Evolutionary conservation across 1,140 invertebrate species (phyloP), one percentile per base, ranked within the genome.

Genomic region (Tribolium madens): DNA sequence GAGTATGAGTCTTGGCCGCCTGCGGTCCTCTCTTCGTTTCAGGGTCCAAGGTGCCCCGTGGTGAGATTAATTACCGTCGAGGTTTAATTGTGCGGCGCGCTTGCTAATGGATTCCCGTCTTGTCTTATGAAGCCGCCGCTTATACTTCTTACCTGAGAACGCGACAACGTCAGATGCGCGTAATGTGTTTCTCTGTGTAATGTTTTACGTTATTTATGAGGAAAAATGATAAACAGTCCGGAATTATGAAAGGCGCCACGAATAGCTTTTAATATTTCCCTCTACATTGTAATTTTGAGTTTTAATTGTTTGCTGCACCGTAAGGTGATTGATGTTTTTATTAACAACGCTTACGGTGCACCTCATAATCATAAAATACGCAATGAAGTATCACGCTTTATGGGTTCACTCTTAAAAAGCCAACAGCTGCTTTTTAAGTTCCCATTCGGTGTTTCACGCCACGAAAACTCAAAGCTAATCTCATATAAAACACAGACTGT

Each of bases 61-160:
- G 77, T 60, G 77, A 78, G 77, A 78, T 78, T 78, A 78, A 78
- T 78, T 78, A 76, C 73, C 73, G 52, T 71, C 50, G 50, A 78
- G 73, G 47, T 78, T 78, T 78, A 78, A 78, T 78, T 78, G 77
- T 72, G 73, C 73, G 77, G 77, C 73, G 77, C 73, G 73, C 68
- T 78, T 36, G 47, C 77, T 78, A 78, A 78, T 78, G 77, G 77
- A 78, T 78, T 78, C 73, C 72, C 69, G 71, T 74, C 52, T 75
- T 73, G 71, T 73, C 47, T 73, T 73, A 64, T 64, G 57, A 64
- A 33, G 57, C 57, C 57, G 57, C 57, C 57, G 57, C 57, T 60
- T 60, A 60, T 26, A 60, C 53, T 64, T 64, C 57, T 64, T 64
- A 64, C 57, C 57, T 64, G 57, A 64, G 57, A 64, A 64, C 57